Conservation (phyloP, 2,797 vertebrate genomes). For the Myoxocephalus aenaeus region DNA sequence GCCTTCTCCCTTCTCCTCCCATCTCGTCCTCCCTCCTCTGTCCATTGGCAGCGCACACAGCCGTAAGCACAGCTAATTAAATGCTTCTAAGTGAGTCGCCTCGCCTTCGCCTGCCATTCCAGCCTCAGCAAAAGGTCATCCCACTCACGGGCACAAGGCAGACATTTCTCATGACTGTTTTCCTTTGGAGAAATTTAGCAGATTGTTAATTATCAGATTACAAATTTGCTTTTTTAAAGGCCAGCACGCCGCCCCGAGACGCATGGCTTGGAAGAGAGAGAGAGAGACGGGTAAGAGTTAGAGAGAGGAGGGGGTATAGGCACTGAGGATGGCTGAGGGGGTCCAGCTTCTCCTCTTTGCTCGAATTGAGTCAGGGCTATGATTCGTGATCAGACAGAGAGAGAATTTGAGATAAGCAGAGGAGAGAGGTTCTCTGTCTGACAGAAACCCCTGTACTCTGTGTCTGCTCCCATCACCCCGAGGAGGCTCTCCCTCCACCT, state of each 20-base stretch:
- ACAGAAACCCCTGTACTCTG: constrained; percentile 51
- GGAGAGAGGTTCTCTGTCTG: constrained; percentile 50
- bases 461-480: constrained; percentile 51
- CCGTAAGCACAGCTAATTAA: constrained; percentile 84
- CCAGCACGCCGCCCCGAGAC: constrained; percentile 72
- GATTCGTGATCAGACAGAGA: constrained; percentile 64
- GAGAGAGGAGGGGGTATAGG: constrained; percentile 26
- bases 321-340: constrained; percentile 52
- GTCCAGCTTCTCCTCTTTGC: constrained; percentile 50
- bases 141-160: constrained; percentile 79
- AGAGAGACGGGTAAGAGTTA: not conserved
- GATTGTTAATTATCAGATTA: constrained; percentile 88
- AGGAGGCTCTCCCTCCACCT: constrained; percentile 24
- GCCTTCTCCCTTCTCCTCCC: constrained; percentile 25
- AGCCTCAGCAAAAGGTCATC: constrained; percentile 81
- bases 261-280: constrained; percentile 41
- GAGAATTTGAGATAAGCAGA: constrained; percentile 63
- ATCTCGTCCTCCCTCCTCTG: constrained; percentile 41
- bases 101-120: constrained; percentile 71
- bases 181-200: constrained; percentile 82
- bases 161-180: constrained; percentile 82
- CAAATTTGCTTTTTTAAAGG: constrained; percentile 82
- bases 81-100: constrained; percentile 84
- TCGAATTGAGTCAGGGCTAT: constrained; percentile 63
- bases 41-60: constrained; percentile 70